A percentile compares a stretch with the other conserved stretches of the same genome.
phyloP scores from a whole-genome alignment of 2,797 vertebrate species.

The Periparus ater region DNA sequence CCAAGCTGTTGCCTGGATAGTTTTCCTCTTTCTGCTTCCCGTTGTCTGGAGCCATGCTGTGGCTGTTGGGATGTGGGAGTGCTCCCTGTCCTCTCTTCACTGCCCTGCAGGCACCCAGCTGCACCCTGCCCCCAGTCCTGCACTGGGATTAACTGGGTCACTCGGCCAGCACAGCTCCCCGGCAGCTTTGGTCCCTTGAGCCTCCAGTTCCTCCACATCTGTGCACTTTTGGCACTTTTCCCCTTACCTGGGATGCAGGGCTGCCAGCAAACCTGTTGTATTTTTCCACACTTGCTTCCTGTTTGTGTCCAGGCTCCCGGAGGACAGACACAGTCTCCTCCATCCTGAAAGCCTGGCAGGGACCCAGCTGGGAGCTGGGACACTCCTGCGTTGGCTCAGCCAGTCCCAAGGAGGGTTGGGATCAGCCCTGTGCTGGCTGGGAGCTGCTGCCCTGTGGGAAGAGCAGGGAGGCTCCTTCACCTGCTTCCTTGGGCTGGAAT shows the following conservation, averaged over 20 bases:
- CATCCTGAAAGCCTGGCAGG: neutral
- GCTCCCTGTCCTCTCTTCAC: neutral
- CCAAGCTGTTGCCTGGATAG: neutral
- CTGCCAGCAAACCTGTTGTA: fast-evolving
- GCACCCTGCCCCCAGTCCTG: neutral
- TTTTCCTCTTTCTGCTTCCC: neutral
- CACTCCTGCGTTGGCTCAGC: fast-evolving
- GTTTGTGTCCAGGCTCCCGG: neutral
- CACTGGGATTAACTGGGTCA: neutral
- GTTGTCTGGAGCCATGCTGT: fast-evolving
- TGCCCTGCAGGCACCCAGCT: neutral
- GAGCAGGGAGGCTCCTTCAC: neutral
- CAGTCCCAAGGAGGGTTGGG: neutral
- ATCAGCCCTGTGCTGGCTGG: neutral
- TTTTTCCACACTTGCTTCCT: neutral
- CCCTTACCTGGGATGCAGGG: neutral
- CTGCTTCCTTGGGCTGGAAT: neutral
- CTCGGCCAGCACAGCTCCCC: neutral
- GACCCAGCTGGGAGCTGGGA: neutral
- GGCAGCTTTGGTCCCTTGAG: neutral
- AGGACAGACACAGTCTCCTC: neutral
- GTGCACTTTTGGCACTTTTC: neutral
- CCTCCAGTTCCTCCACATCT: neutral
- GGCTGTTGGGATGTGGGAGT: neutral
- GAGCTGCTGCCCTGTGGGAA: neutral